phyloP scores from a whole-genome alignment of 2,797 vertebrate genomes.

The Oophaga sylvatica region DNA sequence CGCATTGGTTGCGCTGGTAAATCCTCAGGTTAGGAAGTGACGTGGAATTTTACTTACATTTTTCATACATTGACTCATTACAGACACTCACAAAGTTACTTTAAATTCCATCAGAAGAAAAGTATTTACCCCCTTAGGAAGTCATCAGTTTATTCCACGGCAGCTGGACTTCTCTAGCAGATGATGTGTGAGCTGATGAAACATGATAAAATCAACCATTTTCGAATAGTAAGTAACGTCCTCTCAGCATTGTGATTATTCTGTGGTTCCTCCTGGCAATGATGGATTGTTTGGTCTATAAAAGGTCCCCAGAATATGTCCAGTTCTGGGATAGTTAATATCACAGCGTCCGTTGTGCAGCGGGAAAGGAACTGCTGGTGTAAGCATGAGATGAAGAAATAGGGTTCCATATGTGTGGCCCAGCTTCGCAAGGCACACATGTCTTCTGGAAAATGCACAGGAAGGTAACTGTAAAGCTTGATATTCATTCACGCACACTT shows the following conservation, averaged over 20 bases:
- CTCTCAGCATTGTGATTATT: conserved; percentile 31
- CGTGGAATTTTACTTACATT: too few species aligned
- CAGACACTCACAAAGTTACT: background rate
- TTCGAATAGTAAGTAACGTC: background rate
- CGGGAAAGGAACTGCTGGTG: background rate
- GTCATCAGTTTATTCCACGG: background rate
- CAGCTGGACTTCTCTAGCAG: background rate
- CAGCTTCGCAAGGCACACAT: too few species aligned
- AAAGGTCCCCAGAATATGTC: conserved; percentile 38
- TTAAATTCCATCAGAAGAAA: background rate
- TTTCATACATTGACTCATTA: background rate
- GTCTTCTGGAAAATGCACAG: too few species aligned
- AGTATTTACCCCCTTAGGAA: background rate
- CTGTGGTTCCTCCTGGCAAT: conserved; percentile 29
- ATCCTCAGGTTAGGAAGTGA: too few species aligned
- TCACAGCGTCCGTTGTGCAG: background rate
- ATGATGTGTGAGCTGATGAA: conserved; percentile 18
- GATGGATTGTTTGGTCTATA: conserved; percentile 46
- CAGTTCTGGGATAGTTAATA: conserved; percentile 50
- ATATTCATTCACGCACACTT: too few species aligned
- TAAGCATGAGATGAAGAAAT: background rate
- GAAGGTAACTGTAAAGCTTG: too few species aligned
- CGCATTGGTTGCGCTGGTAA: too few species aligned
- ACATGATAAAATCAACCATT: conserved; percentile 34
- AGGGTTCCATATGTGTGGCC: conserved; percentile 10